Base-by-base conservation (phyloP, 2,797 vertebrate species). In the Crax fasciolata region DNA sequence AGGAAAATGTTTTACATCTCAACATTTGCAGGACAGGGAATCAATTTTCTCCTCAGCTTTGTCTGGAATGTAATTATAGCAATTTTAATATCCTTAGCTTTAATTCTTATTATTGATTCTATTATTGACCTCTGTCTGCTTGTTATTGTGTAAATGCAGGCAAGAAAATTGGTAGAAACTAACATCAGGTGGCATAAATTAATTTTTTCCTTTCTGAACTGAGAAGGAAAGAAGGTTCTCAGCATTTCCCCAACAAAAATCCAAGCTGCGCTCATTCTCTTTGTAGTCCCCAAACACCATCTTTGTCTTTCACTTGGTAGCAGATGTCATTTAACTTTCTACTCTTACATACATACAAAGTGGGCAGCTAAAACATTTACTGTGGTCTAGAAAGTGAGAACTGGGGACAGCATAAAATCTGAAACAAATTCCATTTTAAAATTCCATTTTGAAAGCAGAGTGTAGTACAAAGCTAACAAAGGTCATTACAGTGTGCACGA, bases 21-120 rank as follows among this genome's bases (percentile, higher is more conserved):
- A 90, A 17, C 32, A 24, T 80, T 82, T 95, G 7, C 24, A 61
- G 39, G 78, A 80, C 87, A 90, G 39, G 16, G 63, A 92, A 89
- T 93, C 86, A 92, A 84, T 96, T 90, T 84, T 76, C 63, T 94
- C 19, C 24, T 12, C 32, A 59, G n/a, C 13, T 90, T 44, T 92
- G 55, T 63, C 63, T 89, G 52, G 32, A 93, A 88, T 72, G 32
- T 73, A 95, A 90, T 93, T 82, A 89, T 58, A n/a, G 44, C 23
- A 84, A 90, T 93, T 89, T 95, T 79, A 74, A 91, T 90, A 87
- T 87, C 38, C 44, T 93, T 72, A 88, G 19, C 11, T 75, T 93
- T 87, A 86, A 89, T 86, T 79, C 35, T 84, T 84, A 55, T 74
- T 93, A 93, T 95, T 63, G 91, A 90, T 93, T 38, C 11, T 59